phyloP scores from a whole-genome alignment of 2,797 vertebrate genomes.

The Tolypeutes matacus region DNA sequence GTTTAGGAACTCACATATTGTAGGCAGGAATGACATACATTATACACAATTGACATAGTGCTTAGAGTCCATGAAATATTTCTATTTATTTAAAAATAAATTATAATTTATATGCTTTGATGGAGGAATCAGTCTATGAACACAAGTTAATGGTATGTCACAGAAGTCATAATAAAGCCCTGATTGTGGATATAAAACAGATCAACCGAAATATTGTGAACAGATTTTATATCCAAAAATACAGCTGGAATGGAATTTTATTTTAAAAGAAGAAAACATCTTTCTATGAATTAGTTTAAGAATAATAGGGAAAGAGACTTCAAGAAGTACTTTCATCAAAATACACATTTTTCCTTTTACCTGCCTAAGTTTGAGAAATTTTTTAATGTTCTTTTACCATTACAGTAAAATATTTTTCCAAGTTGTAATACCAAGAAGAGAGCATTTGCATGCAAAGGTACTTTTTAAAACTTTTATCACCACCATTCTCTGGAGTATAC shows the following conservation, averaged over 20 bases:
- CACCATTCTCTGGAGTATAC: not conserved
- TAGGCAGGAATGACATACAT: not conserved
- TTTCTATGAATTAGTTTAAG: not conserved
- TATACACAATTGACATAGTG: not conserved
- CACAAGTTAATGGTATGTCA: too few relatives aligned
- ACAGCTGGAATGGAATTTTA: not conserved
- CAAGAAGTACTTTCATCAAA: not conserved
- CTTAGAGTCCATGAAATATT: not conserved
- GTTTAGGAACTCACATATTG: not conserved
- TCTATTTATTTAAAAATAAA: conserved; percentile 11
- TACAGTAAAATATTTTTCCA: not conserved
- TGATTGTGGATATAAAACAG: not conserved
- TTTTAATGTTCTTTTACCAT: not conserved
- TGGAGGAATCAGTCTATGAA: not conserved
- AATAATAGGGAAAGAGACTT: not conserved
- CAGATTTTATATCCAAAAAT: not conserved
- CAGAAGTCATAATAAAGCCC: not conserved
- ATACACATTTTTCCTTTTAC: not conserved
- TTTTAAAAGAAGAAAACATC: not conserved
- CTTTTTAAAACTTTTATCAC: not conserved
- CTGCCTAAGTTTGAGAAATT: not conserved
- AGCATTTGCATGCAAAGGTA: not conserved
- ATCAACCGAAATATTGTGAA: not conserved
- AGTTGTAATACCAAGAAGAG: not conserved
- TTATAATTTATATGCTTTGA: not conserved